Base-by-base conservation (phyloP, 2,888 invertebrate species). In the Drosophila fungiperda region DNA sequence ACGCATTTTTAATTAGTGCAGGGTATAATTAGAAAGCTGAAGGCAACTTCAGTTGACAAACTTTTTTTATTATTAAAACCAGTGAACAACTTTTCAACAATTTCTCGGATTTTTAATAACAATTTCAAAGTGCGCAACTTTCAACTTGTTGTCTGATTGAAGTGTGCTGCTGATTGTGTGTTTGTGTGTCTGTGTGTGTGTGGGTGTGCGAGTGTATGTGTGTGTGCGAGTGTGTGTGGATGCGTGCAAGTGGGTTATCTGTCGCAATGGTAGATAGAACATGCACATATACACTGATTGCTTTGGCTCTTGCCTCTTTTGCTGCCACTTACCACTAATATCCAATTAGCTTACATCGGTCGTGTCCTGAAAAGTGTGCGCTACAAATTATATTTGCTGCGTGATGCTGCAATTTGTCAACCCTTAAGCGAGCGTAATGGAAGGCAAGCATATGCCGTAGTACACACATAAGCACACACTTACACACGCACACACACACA, bases 381-480 rank as follows among this genome's bases (percentile, higher is more conserved):
- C 83, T 88, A 70, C 87, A 88, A 83, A 88, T 85, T 85, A 73
- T 86, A 64, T 71, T 42, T 77, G 73, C 77, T 82, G 69, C 71
- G 80, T 62, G 55, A 62, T 73, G 55, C 64, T 73, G 78, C 85
- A 84, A 87, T 86, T 87, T 87, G 89, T 85, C 87, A 89, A 81
- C 87, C 83, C 87, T 68, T 63, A 69, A 67, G 71, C 66, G 55
- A 40, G 54, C 58, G 49, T 45, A 58, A 64, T 62, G 61, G 63
- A 68, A 54, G 63, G 61, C 78, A 54, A 78, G 70, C 89, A 84
- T 84, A 84, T 84, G 83, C 68, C 68, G 53, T 45, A 66, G 71
- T 53, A 65, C 29, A 29, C 61, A 45, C 65, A 33, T 40, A 50
- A 64, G 65, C 54, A 64, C 60, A 59, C 66, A 50, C 26, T 23